These are phyloP conservation scores for Vollenhovia emeryi DNA, from an alignment of 1,140 invertebrate genomes.

Conservation along the genomic window DNA sequence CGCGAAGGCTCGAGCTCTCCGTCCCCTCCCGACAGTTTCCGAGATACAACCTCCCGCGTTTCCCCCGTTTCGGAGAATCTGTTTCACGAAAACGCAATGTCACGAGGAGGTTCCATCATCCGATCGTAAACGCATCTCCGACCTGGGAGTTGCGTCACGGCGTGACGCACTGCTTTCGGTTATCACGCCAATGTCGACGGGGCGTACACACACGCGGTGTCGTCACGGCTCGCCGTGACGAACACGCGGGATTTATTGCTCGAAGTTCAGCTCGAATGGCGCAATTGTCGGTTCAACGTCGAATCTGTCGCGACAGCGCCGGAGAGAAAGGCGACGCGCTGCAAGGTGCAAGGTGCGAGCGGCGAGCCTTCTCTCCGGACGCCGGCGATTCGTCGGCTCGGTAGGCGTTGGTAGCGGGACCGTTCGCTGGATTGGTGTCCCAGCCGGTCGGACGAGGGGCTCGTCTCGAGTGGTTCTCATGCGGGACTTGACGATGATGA, in stretches of 20 bases:
- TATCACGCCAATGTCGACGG: neutral
- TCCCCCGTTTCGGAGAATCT: neutral
- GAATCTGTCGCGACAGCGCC: neutral
- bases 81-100: neutral
- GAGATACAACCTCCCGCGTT: neutral
- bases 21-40: neutral
- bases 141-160: neutral
- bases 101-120: neutral
- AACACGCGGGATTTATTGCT: neutral
- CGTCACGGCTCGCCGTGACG: neutral
- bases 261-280: neutral
- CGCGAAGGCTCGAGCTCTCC: neutral
- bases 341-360: constrained; percentile 7
- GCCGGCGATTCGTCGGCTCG: constrained; percentile 64
- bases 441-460: constrained; percentile 67
- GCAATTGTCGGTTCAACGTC: constrained; percentile 7
- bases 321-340: constrained; percentile 67
- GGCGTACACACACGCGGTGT: neutral
- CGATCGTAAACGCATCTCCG: neutral
- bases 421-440: constrained; percentile 65
- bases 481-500: neutral
- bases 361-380: constrained; percentile 45
- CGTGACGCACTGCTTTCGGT: neutral
- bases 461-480: constrained; percentile 51
- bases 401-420: constrained; percentile 64